A percentile compares a stretch with the other conserved stretches of the same genome.
phyloP scores from a whole-genome alignment of 2,797 vertebrate species.

The Acanthiza pusilla region DNA sequence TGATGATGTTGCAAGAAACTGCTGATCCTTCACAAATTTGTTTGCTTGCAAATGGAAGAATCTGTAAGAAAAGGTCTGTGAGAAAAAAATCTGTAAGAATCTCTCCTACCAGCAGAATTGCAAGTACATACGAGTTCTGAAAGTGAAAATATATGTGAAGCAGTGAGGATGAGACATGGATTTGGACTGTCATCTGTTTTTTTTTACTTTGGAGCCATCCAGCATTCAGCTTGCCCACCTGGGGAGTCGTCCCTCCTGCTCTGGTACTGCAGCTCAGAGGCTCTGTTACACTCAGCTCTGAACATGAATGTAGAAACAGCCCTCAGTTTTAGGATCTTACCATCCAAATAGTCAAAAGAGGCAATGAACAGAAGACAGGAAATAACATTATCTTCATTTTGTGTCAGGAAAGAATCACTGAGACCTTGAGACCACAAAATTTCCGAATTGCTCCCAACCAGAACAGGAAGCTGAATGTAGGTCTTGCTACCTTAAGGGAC shows the following conservation, averaged over 20 bases:
- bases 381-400: neutral
- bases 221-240: neutral
- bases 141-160: neutral
- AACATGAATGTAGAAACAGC: neutral
- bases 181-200: neutral
- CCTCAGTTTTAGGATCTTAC: neutral
- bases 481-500: neutral
- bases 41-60: neutral
- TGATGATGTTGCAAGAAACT: neutral
- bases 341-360: neutral
- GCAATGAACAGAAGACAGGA: neutral
- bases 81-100: neutral
- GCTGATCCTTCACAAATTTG: neutral
- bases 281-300: neutral
- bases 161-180: neutral
- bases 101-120: neutral
- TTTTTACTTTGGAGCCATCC: neutral
- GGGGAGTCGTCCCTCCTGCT: rapidly evolving
- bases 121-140: neutral
- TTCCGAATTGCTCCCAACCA: neutral
- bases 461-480: neutral
- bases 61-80: too few relatives aligned
- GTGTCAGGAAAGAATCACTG: neutral
- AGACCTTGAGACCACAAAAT: neutral
- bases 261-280: neutral